Conservation (phyloP, 2,888 invertebrate genomes). For the Anoplius nigerrimus region DNA sequence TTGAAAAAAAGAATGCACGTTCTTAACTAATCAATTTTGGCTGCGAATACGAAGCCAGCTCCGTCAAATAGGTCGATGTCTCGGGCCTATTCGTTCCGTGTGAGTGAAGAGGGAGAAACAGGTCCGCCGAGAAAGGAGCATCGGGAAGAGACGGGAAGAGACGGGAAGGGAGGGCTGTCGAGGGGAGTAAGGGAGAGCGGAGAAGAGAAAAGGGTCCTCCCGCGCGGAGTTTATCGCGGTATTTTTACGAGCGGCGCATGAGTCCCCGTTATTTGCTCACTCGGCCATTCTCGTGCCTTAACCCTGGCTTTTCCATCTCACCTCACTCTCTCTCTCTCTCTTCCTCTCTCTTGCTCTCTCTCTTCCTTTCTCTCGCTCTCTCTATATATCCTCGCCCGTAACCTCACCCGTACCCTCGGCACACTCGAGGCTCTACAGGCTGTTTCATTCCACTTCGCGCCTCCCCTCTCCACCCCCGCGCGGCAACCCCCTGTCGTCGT, state of each 20-base stretch:
- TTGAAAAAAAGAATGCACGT: no score
- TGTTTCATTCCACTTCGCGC: slow-evolving; percentile 18
- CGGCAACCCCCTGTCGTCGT: slow-evolving; percentile 22
- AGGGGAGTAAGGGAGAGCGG: neutral
- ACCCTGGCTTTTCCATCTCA: slow-evolving; percentile 31
- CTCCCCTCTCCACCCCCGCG: slow-evolving; percentile 16
- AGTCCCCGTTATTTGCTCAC: slow-evolving; percentile 33
- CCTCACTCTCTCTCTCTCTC: no score
- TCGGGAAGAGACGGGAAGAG: neutral
- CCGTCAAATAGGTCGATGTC: no score
- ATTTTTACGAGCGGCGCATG: slow-evolving; percentile 38
- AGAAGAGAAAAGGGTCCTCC: slow-evolving; percentile 6
- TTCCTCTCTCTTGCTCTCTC: no score
- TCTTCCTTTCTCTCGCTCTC: no score
- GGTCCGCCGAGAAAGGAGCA: neutral
- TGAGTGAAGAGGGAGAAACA: no score
- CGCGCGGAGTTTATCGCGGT: slow-evolving; percentile 36
- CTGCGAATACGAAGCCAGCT: no score
- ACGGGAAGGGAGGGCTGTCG: neutral
- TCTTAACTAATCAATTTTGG: no score
- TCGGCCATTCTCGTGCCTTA: slow-evolving; percentile 22
- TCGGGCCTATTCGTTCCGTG: no score
- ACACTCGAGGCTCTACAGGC: slow-evolving; percentile 1
- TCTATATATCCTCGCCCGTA: no score
- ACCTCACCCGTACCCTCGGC: slow-evolving; percentile 4